A percentile compares a stretch with the other conserved stretches of the same genome.
phyloP scores from a whole-genome alignment of 2,113 vertebrate species.

The Grus americana region DNA sequence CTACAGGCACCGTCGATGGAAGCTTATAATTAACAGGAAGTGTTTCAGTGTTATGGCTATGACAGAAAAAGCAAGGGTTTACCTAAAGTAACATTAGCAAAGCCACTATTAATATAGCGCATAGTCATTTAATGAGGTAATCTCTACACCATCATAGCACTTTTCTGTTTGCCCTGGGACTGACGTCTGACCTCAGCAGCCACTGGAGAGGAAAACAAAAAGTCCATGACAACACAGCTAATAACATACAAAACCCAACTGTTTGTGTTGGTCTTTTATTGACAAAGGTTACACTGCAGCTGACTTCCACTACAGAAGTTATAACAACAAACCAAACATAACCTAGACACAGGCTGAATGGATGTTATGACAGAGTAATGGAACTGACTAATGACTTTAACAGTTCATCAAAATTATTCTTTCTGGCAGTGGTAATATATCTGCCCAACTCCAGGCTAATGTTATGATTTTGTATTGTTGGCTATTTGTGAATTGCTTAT shows the following conservation, averaged over 20 bases:
- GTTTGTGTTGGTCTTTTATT: conserved; percentile 22
- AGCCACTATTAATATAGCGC: conserved; percentile 21
- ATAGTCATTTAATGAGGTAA: conserved; percentile 63
- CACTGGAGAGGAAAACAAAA: conserved; percentile 51
- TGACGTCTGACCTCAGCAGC: conserved; percentile 59
- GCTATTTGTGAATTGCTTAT: neutral
- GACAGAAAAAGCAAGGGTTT: conserved; percentile 66
- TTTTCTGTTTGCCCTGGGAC: conserved; percentile 25
- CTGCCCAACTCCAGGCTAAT: neutral
- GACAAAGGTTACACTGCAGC: conserved; percentile 28
- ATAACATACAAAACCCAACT: conserved; percentile 7
- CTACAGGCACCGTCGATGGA: neutral
- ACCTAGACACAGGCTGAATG: conserved; percentile 45
- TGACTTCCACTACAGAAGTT: conserved; percentile 46
- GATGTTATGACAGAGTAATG: conserved; percentile 39
- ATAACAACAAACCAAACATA: conserved; percentile 35
- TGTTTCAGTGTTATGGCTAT: conserved; percentile 74
- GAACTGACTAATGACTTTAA: conserved; percentile 42
- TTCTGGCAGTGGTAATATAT: conserved; percentile 35
- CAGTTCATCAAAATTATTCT: conserved; percentile 55
- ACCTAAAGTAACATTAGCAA: conserved; percentile 74
- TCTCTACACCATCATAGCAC: neutral
- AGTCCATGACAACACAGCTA: conserved; percentile 17
- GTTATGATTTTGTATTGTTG: conserved; percentile 28
- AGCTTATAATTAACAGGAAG: conserved; percentile 53